A percentile compares a stretch with the other conserved stretches of the same genome.
Evolutionary conservation across 2,113 vertebrate genomes (phyloP).

Genomic region (Nyctibius bracteatus): DNA sequence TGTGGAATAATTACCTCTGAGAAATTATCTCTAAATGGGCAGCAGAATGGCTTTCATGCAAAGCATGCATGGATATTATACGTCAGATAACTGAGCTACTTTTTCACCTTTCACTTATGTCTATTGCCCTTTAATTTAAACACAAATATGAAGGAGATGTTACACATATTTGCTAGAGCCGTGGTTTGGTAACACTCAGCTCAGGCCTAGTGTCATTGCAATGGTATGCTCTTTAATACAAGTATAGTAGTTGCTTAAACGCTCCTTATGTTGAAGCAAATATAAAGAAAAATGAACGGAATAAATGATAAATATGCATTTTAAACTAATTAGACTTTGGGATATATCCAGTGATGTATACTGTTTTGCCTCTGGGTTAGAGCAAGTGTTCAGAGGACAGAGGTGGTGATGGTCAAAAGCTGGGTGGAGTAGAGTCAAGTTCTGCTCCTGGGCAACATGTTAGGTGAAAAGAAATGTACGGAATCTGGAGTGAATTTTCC

Average conservation of each 20-base stretch:
- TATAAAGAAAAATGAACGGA: not conserved
- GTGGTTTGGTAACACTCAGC: not conserved
- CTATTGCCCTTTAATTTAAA: not conserved
- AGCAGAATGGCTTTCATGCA: not conserved
- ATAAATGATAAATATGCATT: not conserved
- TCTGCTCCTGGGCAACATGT: accelerated
- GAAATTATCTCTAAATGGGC: not conserved
- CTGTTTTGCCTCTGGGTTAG: not conserved
- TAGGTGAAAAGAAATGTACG: not conserved
- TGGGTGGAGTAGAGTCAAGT: not conserved
- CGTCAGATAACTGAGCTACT: not conserved
- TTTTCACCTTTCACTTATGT: not conserved
- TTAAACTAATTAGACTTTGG: not conserved
- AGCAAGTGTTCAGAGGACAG: not conserved
- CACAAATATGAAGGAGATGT: not conserved
- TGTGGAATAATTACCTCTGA: not conserved
- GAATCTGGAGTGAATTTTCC: not conserved
- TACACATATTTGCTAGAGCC: not conserved
- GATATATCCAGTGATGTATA: not conserved
- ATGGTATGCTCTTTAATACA: not conserved
- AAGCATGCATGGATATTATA: not conserved
- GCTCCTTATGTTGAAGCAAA: not conserved
- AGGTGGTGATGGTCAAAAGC: not conserved
- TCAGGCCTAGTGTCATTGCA: not conserved
- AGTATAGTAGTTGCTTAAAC: not conserved